Evolutionary conservation across 2,113 vertebrate species (phyloP).

Genomic region (Cygnus buccinator): DNA sequence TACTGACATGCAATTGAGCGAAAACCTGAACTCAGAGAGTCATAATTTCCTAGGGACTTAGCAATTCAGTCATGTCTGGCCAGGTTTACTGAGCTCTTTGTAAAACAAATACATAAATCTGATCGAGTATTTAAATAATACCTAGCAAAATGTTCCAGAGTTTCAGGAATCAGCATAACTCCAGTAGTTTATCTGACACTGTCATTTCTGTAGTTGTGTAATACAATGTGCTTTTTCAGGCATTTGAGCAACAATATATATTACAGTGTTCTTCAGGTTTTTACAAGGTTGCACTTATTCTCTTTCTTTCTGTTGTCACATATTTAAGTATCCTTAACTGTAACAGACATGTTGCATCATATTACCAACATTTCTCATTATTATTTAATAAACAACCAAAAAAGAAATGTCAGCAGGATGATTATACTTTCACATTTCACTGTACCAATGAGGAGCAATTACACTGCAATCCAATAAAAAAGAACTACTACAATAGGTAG

Average conservation of each 20-base stretch:
- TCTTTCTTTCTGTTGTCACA: neutral
- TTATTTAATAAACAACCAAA: slow-evolving; percentile 18
- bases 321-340: neutral
- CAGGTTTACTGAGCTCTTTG: slow-evolving; percentile 9
- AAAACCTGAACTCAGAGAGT: neutral
- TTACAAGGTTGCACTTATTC: neutral
- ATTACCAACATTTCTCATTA: neutral
- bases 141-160: neutral
- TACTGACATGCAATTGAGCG: neutral
- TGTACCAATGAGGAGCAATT: neutral
- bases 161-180: neutral
- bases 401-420: neutral
- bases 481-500: neutral
- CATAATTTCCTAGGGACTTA: neutral
- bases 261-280: neutral
- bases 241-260: neutral
- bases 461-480: neutral
- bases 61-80: neutral
- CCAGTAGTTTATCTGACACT: neutral
- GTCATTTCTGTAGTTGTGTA: neutral
- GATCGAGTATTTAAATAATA: neutral
- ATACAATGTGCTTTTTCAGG: neutral
- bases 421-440: slow-evolving; percentile 9
- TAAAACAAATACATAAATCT: slow-evolving; percentile 19
- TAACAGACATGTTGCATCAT: neutral